Conservation (phyloP, 53 echinoderm and acorn worm species). For the Mesocentrotus franciscanus region DNA sequence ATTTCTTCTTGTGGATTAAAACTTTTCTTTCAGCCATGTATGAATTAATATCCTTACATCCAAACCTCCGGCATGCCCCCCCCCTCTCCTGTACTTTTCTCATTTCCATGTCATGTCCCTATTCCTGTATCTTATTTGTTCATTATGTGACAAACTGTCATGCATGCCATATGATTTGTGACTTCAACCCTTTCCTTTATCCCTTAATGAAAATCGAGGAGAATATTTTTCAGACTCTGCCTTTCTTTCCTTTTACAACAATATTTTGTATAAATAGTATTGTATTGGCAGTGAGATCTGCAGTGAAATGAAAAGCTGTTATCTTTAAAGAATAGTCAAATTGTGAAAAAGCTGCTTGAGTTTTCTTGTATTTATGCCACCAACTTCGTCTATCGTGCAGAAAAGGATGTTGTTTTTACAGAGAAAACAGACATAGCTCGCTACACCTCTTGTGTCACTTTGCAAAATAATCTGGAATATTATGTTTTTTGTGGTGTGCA, state of each 20-base stretch:
- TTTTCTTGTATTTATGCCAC: not conserved
- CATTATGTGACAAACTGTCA: not conserved
- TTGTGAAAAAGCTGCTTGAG: not conserved
- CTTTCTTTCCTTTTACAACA: not conserved
- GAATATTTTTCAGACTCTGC: not conserved
- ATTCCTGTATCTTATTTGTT: not conserved
- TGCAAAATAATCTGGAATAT: not conserved
- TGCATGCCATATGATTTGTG: conserved; percentile 21
- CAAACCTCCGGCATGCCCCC: conserved; percentile 1
- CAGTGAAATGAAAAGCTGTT: not conserved
- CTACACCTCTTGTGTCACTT: not conserved
- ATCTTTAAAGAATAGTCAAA: not conserved
- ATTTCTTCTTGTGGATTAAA: not conserved
- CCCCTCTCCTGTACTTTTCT: not conserved
- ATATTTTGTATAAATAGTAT: not conserved
- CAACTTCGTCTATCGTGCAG: not conserved
- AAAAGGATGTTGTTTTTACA: not conserved
- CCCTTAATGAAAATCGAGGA: not conserved
- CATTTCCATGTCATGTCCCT: not conserved
- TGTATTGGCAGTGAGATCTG: not conserved
- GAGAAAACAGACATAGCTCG: not conserved
- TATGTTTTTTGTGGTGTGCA: not conserved
- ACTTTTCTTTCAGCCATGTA: not conserved
- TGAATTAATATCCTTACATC: not conserved
- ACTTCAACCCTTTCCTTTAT: not conserved